Evolutionary conservation across 2,113 vertebrate genomes (phyloP).

Genomic region (Pampusana beccarii): DNA sequence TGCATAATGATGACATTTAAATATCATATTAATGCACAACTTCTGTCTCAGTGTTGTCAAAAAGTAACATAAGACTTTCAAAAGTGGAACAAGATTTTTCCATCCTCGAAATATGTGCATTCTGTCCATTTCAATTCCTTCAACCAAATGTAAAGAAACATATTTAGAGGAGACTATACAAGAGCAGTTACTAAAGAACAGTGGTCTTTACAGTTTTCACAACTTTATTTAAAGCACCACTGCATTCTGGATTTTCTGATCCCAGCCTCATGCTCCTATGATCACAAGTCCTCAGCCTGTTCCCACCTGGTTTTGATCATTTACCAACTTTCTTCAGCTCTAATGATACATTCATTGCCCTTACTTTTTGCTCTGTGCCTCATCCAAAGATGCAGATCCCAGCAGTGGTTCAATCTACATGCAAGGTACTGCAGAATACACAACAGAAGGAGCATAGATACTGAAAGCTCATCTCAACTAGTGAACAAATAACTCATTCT

Average conservation of each 20-base stretch:
- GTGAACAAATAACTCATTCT: background rate
- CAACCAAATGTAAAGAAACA: background rate
- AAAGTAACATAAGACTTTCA: background rate
- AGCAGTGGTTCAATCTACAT: background rate
- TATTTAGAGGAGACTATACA: background rate
- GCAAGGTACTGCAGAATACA: background rate
- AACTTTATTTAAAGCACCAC: background rate
- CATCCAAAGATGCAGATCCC: background rate
- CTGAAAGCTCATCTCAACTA: background rate
- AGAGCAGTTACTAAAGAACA: background rate
- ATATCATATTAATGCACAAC: background rate
- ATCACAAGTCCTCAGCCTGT: background rate
- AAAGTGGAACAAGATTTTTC: background rate
- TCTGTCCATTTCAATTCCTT: background rate
- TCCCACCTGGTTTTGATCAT: background rate
- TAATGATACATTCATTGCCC: rapidly evolving
- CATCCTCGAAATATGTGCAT: background rate
- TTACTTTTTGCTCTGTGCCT: background rate
- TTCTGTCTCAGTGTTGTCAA: background rate
- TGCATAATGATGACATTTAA: background rate
- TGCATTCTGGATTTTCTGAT: background rate
- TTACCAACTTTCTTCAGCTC: background rate
- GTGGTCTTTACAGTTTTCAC: background rate
- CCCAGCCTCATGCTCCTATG: background rate
- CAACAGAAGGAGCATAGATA: background rate